phyloP scores from a whole-genome alignment of 2,797 vertebrate genomes.

The Sebastes hubbsi region DNA sequence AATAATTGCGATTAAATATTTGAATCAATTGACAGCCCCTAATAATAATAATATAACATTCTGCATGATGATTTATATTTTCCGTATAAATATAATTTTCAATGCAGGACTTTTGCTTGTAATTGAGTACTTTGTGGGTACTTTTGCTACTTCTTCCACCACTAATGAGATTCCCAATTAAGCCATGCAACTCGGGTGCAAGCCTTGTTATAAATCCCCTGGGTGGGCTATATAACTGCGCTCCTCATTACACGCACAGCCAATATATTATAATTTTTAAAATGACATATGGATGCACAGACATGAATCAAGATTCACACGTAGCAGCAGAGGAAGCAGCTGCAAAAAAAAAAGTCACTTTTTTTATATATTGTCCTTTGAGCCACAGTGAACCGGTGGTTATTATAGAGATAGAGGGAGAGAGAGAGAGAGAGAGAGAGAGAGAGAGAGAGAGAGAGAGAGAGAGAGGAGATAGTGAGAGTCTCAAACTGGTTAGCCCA shows the following conservation, averaged over 20 bases:
- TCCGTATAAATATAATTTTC: background rate
- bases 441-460: background rate
- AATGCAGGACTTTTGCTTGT: background rate
- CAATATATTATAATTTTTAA: background rate
- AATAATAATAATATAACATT: background rate
- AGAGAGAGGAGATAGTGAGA: constrained; percentile 49
- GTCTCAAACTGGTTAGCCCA: constrained; percentile 68
- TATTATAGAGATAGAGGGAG: constrained; percentile 38
- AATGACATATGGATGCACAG: background rate
- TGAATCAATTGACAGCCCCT: too few species aligned
- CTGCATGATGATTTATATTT: background rate
- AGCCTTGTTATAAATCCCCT: background rate
- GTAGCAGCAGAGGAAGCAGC: constrained; percentile 24
- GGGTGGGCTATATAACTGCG: background rate
- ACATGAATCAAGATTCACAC: background rate
- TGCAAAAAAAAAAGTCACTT: constrained; percentile 63
- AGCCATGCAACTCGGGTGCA: background rate
- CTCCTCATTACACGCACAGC: background rate
- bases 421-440: background rate
- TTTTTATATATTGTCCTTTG: constrained; percentile 66
- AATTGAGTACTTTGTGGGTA: background rate
- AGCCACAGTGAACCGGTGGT: constrained; percentile 57
- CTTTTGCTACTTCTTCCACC: background rate
- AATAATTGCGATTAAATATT: too few species aligned
- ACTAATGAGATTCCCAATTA: constrained; percentile 9